Evolutionary conservation across 2,113 vertebrate species (phyloP), one percentile per base, ranked within the genome.

Genomic region (Sakesphorus luctuosus): DNA sequence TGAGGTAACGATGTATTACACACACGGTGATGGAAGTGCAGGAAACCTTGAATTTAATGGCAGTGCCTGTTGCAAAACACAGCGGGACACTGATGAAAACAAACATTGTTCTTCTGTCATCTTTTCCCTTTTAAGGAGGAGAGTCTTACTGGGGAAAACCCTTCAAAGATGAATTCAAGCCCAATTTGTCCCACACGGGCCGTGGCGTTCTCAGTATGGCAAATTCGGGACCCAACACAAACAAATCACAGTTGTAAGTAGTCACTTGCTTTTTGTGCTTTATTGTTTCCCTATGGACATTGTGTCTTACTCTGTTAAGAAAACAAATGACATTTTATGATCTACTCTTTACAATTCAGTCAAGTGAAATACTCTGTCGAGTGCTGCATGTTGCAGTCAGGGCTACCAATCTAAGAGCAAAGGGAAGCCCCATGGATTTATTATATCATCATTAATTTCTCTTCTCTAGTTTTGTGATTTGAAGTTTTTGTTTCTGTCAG

Each of bases 211-310:
- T 99, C 66, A 99, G 99, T 93, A 99, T 99, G 99, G 99, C 99
- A 49, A 99, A 99, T 95, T 99, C 99, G 0, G 99, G 99, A n/a
- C 99, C 99, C 53, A 99, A 99, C 97, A 99, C 98, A 94, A 99
- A 99, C 98, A 99, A 99, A 90, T 99, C 99, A 13, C 99, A 99
- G 86, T 99, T 99, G 99, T 99, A 98, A 99, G 99, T 98, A 75
- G 38, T 66, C 50, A 8, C 59, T 96, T 89, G 65, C 19, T 67
- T 56, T 63, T 90, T 75, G 16, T 84, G 26, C 31, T 63, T 59
- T 79, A 58, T 81, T 68, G 33, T 82, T 96, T 92, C 38, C 56
- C 80, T 94, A 61, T 74, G 78, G 80, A 73, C 23, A 23, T 50
- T 23, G 28, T 91, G 74, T 86, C 89, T 80, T 79, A 35, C 9